phyloP scores from a whole-genome alignment of 2,797 vertebrate species.

The Siniperca obscura region DNA sequence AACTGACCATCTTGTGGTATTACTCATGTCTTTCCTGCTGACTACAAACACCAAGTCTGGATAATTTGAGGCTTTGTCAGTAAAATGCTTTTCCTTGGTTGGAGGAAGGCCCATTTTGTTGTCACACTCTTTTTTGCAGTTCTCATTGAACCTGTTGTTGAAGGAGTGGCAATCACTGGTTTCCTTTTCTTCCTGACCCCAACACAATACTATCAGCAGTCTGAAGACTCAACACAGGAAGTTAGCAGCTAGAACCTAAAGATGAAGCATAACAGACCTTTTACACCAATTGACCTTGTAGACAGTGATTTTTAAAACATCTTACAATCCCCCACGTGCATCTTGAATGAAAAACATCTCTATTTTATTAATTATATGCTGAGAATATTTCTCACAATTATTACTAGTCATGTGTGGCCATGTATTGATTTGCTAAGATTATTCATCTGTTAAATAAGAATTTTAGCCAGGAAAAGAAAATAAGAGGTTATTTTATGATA shows the following conservation, averaged over 20 bases:
- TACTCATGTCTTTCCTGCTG: slow-evolving; percentile 45
- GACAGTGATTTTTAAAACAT: slow-evolving; percentile 27
- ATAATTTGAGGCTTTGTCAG: slow-evolving; percentile 19
- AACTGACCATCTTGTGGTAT: slow-evolving; percentile 34
- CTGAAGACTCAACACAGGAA: slow-evolving; percentile 76
- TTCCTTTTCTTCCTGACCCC: slow-evolving; percentile 74
- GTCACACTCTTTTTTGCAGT: slow-evolving; percentile 18
- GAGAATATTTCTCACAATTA: neutral
- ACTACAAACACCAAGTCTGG: slow-evolving; percentile 31
- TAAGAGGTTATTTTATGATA: neutral
- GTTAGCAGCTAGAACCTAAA: slow-evolving; percentile 52
- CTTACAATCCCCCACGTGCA: neutral
- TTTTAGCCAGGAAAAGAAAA: slow-evolving; percentile 1
- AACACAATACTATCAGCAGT: slow-evolving; percentile 77
- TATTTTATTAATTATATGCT: too few species aligned
- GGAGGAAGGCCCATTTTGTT: slow-evolving; percentile 28
- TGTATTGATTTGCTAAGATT: neutral
- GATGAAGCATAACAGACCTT: slow-evolving; percentile 49
- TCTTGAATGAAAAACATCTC: slow-evolving; percentile 15
- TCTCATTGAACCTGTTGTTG: slow-evolving; percentile 70
- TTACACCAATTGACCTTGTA: slow-evolving; percentile 4
- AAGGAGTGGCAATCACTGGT: slow-evolving; percentile 67
- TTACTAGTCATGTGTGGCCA: neutral
- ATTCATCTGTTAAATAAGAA: slow-evolving; percentile 12
- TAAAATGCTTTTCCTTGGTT: slow-evolving; percentile 28